Evolutionary conservation across 2,113 vertebrate genomes (phyloP), one percentile per base, ranked within the genome.

Genomic region (Marmota flaviventris): DNA sequence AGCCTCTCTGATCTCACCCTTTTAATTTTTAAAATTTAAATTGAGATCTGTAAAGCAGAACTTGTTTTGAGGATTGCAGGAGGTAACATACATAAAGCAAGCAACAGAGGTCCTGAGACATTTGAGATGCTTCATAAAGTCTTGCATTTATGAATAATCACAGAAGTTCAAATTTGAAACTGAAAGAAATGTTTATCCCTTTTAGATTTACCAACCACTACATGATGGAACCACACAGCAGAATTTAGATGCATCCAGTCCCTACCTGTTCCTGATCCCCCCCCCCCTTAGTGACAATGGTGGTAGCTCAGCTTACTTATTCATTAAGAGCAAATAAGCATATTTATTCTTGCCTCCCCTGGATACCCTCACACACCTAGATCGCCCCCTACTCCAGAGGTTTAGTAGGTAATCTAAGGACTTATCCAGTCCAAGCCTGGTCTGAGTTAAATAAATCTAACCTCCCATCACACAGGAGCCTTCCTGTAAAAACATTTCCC

Each of bases 1-100:
- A n/a, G 14, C 45, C 25, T 85, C 58, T 25, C 77, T 78, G 14
- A 75, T 22, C 8, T 76, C 14, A 76, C 34, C 78, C 78, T 86
- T 95, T 76, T 86, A 48, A 78, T 42, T 22, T 73, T 83, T 85
- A 91, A 78, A 85, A 84, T 70, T 42, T 42, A 16, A 85, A 89
- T 32, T 48, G 20, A 42, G 14, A 70, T 85, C 45, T 69, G 83
- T 86, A 86, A 73, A 85, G 84, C 29, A 39, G 65, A 6, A 67
- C 9, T 70, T 95, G 61, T 82, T 84, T 85, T 87, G 81, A 96
- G 37, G 61, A 72, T 48, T 61, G 42, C 22, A 67, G 27, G 42
- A 85, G 18, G 42, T 7, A 90, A 13, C 2, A 9, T 29, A 79
- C 3, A 4, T 73, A 73, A 96, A 77, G 63, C 20, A 92, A 65